These are phyloP conservation scores for Pogonus chalceus DNA, from an alignment of 1,140 invertebrate species.

Conservation along the genomic window DNA sequence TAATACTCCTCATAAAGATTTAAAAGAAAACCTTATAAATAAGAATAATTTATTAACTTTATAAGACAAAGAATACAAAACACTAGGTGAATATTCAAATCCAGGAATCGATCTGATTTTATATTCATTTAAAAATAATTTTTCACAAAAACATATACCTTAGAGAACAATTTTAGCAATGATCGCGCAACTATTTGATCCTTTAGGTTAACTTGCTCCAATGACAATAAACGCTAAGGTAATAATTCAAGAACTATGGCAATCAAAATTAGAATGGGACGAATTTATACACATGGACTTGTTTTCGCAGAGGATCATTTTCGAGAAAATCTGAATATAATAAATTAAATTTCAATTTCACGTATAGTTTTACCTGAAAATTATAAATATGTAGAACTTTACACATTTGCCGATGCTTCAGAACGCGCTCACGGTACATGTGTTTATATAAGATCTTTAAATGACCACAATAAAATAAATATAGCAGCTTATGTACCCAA, in stretches of 20 bases:
- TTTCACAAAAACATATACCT: conserved; percentile 3
- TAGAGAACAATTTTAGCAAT: conserved; percentile 16
- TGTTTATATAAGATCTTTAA: conserved; percentile 17
- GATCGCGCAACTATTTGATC: conserved; percentile 19
- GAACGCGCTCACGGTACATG: conserved; percentile 23
- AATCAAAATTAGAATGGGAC: conserved; percentile 16
- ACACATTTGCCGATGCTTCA: conserved; percentile 21
- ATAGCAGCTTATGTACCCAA: conserved; percentile 20
- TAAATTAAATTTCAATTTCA: conserved; percentile 2
- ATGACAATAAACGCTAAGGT: conserved; percentile 17
- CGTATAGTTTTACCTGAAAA: background rate
- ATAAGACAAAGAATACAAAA: background rate
- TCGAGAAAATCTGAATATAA: background rate
- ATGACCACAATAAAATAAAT: background rate
- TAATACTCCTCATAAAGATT: background rate
- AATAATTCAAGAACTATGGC: conserved; percentile 18
- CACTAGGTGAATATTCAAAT: conserved; percentile 8
- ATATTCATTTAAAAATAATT: background rate
- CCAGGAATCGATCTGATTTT: background rate
- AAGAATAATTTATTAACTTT: background rate
- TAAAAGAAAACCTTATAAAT: background rate
- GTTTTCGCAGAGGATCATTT: background rate
- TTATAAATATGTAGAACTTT: conserved; percentile 15
- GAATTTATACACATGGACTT: background rate
- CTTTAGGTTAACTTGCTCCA: conserved; percentile 17